phyloP scores from a whole-genome alignment of 1,140 invertebrate species.

The Anagrus nilaparvatae region DNA sequence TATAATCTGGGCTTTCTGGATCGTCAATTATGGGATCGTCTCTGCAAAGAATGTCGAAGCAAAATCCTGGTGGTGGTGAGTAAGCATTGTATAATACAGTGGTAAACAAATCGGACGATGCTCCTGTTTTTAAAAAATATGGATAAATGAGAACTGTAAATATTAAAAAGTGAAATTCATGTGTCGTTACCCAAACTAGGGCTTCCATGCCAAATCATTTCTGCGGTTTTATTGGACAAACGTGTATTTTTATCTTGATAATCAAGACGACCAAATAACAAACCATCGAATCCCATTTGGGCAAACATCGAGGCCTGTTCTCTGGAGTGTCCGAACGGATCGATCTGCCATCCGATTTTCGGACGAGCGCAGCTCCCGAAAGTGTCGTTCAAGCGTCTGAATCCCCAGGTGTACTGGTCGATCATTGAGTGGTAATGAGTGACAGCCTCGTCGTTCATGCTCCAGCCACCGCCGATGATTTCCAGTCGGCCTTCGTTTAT shows the following conservation, averaged over 20 bases:
- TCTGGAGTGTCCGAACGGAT: conserved; percentile 85
- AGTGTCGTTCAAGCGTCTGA: conserved; percentile 64
- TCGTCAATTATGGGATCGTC: conserved; percentile 78
- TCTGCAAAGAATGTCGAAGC: conserved; percentile 74
- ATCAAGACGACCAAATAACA: conserved; percentile 83
- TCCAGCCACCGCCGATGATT: conserved; percentile 80
- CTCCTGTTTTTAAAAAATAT: conserved; percentile 41
- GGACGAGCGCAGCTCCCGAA: conserved; percentile 77
- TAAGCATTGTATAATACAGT: conserved; percentile 69
- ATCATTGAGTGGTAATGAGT: conserved; percentile 89
- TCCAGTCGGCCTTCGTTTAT: conserved; percentile 72
- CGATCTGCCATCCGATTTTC: conserved; percentile 83
- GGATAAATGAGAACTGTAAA: neutral
- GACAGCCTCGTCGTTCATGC: conserved; percentile 90
- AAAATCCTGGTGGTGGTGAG: conserved; percentile 74
- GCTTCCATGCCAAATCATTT: conserved; percentile 80
- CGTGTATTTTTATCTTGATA: conserved; percentile 70
- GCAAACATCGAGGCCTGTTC: conserved; percentile 81
- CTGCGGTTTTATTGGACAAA: conserved; percentile 53
- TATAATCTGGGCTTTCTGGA: conserved; percentile 58
- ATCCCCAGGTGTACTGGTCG: conserved; percentile 80
- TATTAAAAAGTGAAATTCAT: neutral
- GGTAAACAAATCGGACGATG: conserved; percentile 56
- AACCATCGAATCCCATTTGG: conserved; percentile 73
- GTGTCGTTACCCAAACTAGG: conserved; percentile 53